A percentile compares a stretch with the other conserved stretches of the same genome.
phyloP scores from a whole-genome alignment of 2,797 vertebrate genomes.

The Takifugu ocellatus region DNA sequence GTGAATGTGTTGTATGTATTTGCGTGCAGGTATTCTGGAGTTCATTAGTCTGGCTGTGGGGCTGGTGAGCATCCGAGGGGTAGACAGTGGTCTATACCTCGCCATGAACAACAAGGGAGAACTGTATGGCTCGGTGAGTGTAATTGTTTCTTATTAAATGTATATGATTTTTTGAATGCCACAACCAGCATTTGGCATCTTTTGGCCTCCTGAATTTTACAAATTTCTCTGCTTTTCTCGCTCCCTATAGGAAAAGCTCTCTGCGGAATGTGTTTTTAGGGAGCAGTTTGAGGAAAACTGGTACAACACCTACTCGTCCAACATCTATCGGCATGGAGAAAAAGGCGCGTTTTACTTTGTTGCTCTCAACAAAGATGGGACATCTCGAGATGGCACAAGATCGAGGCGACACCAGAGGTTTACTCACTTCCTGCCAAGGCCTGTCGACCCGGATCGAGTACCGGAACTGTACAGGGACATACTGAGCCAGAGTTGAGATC shows the following conservation, averaged over 20 bases:
- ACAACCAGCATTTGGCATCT: slow-evolving; percentile 33
- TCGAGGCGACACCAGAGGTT: slow-evolving; percentile 97
- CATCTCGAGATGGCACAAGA: slow-evolving; percentile 89
- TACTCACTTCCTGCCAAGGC: slow-evolving; percentile 97
- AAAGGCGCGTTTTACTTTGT: slow-evolving; percentile 93
- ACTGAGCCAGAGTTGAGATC: slow-evolving; percentile 92
- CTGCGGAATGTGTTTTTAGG: slow-evolving; percentile 92
- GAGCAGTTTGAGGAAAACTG: slow-evolving; percentile 99
- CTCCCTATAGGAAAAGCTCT: slow-evolving; percentile 87
- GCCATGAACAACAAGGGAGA: slow-evolving; percentile 95
- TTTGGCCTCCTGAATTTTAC: not conserved
- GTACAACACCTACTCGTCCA: slow-evolving; percentile 99
- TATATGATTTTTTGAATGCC: not conserved
- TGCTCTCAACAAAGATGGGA: slow-evolving; percentile 96
- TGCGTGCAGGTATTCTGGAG: slow-evolving; percentile 90
- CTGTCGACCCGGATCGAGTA: slow-evolving; percentile 94
- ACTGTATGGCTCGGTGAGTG: slow-evolving; percentile 95
- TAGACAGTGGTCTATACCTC: slow-evolving; percentile 96
- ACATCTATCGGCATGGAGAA: slow-evolving; percentile 93
- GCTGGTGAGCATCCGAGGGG: slow-evolving; percentile 96
- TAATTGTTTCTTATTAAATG: too few relatives aligned
- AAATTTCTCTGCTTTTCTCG: slow-evolving; percentile 16
- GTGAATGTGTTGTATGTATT: not conserved
- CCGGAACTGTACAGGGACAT: slow-evolving; percentile 97
- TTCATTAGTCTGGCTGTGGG: slow-evolving; percentile 99